These are phyloP conservation scores for Drosophila subquinaria DNA, from an alignment of 2,888 invertebrate species.

Conservation along the genomic window DNA sequence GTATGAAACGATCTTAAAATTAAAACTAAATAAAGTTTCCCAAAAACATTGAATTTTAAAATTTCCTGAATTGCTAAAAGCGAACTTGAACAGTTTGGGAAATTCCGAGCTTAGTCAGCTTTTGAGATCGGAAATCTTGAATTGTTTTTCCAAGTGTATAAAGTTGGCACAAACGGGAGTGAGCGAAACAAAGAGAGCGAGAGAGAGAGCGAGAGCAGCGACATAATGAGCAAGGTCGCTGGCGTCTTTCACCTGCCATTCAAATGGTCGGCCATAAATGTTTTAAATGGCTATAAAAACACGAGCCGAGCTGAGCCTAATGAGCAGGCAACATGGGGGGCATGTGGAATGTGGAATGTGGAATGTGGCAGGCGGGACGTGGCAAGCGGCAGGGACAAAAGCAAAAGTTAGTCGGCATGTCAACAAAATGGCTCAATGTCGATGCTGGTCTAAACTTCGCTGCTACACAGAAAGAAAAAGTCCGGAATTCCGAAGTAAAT, in stretches of 20 bases:
- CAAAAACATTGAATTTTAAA: no score
- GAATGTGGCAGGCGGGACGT: background rate
- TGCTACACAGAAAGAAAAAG: background rate
- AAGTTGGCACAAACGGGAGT: background rate
- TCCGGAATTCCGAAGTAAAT: no score
- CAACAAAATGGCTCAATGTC: constrained; percentile 49
- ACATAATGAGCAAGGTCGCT: constrained; percentile 67
- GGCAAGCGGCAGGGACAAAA: constrained; percentile 21
- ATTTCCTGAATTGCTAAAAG: no score
- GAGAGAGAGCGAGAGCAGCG: background rate
- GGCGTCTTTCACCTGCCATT: constrained; percentile 68
- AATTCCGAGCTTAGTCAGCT: no score
- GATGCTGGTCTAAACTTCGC: constrained; percentile 8
- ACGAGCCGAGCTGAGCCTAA: constrained; percentile 32
- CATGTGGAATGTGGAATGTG: background rate
- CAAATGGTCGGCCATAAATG: constrained; percentile 74
- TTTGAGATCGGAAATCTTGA: no score
- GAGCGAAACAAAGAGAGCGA: background rate
- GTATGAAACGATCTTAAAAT: no score
- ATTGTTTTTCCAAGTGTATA: background rate
- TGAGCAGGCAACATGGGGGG: constrained; percentile 30
- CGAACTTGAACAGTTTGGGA: no score
- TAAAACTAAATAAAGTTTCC: no score
- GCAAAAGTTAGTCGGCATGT: constrained; percentile 38
- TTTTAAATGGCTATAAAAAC: constrained; percentile 73